phyloP scores from a whole-genome alignment of 2,888 invertebrate species.

The Hirtodrosophila alboralis region DNA sequence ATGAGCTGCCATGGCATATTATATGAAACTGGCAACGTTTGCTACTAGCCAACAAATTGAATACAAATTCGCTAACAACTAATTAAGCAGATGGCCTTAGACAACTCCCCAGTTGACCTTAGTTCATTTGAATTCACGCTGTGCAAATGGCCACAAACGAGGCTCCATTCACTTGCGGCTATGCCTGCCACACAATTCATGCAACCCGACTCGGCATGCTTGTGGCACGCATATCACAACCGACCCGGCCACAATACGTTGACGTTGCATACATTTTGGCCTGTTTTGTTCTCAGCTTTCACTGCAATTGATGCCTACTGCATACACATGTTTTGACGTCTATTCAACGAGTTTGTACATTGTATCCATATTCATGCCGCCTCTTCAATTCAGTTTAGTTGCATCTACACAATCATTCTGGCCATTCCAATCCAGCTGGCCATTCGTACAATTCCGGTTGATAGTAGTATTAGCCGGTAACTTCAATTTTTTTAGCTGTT shows the following conservation, averaged over 20 bases:
- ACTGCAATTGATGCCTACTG: constrained; percentile 40
- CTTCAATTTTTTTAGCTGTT: constrained; percentile 60
- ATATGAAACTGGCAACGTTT: constrained; percentile 43
- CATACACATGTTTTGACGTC: constrained; percentile 13
- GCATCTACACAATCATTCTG: neutral
- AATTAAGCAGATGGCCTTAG: constrained; percentile 57
- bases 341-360: constrained; percentile 13
- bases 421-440: too few relatives aligned
- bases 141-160: constrained; percentile 6
- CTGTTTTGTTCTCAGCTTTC: neutral
- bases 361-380: constrained; percentile 33
- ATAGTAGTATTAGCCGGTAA: constrained; percentile 8
- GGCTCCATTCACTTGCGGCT: constrained; percentile 6
- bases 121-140: constrained; percentile 24
- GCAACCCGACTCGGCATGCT: constrained; percentile 6
- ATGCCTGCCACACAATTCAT: constrained; percentile 9
- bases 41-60: constrained; percentile 53
- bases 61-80: constrained; percentile 76
- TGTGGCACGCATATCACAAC: constrained; percentile 25
- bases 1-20: constrained; percentile 63
- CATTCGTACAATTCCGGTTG: neutral
- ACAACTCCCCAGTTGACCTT: constrained; percentile 1
- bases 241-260: constrained; percentile 56
- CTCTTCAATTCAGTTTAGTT: constrained; percentile 10
- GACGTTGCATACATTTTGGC: constrained; percentile 53